Base-by-base conservation (phyloP, 1,140 invertebrate species). In the Heterodera schachtii region DNA sequence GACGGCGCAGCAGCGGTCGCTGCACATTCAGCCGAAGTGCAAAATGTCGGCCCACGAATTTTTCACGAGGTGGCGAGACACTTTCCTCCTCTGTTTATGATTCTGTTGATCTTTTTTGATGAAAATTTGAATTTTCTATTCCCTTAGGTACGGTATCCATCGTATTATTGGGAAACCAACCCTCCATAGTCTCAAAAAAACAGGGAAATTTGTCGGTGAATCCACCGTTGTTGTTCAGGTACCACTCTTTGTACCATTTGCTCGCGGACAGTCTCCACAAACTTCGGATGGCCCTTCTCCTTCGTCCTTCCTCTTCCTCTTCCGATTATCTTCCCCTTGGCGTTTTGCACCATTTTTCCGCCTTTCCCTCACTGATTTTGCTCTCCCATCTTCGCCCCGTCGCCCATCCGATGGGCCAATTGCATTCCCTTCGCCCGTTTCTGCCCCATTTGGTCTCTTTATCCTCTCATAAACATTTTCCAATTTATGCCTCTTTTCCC, bases 41-140 rank as follows among this genome's bases (percentile, higher is more conserved):
- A 79, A 84, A 78, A 75, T 86, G 75, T 70, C 82, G n/a, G 66
- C 85, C n/a, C 66, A 80, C 67, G 86, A 86, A 47, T 87, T 87
- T 46, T 87, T 87, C 52, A 80, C 79, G 47, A 84, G 84, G 86
- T 85, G 44, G 47, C 43, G 21, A 67, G 31, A 47, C 66, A 13
- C 44, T 19, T 44, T 49, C 31, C 44, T 5, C 60, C 47, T 13
- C 31, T 41, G 3, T 81, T 69, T 1, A 31, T 31, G 31, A 31
- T 31, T 31, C 31, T 31, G 31, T 31, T 31, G 31, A 31, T 31
- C 31, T 31, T 31, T 0, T 31, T 31, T 31, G 31, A 31, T 31
- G 31, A 31, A 31, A 31, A 0, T 31, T 31, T 31, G 31, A 31
- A 31, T 31, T 31, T 31, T 31, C 31, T 31, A 31, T n/a, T n/a